These are phyloP conservation scores for Platichthys stellatus DNA, from an alignment of 2,113 vertebrate species.

Conservation along the genomic window DNA sequence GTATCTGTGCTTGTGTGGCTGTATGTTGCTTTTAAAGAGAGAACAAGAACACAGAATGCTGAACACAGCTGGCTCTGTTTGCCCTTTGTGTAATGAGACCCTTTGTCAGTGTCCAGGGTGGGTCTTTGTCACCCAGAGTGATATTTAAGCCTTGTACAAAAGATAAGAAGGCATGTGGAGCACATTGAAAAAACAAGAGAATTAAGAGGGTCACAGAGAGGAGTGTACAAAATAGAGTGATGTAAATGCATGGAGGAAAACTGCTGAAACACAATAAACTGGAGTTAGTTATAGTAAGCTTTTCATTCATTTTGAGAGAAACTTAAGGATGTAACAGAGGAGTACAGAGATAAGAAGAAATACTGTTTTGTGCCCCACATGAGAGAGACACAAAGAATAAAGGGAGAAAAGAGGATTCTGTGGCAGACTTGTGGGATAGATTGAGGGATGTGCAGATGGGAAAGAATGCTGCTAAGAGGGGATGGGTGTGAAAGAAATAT, in stretches of 20 bases:
- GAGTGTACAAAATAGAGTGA: neutral
- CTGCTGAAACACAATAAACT: neutral
- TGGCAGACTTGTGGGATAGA: neutral
- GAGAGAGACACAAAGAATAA: neutral
- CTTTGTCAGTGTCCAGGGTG: slow-evolving; percentile 60
- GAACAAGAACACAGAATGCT: neutral
- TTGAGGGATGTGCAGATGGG: neutral
- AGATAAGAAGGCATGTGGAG: slow-evolving; percentile 41
- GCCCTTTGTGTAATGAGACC: slow-evolving; percentile 73
- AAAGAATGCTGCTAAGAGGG: neutral
- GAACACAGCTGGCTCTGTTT: slow-evolving; percentile 63
- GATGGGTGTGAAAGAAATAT: neutral
- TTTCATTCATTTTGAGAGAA: slow-evolving; percentile 1
- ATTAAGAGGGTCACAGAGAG: neutral
- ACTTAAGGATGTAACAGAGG: neutral
- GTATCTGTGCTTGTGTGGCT: neutral
- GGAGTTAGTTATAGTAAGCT: neutral
- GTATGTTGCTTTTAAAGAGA: neutral
- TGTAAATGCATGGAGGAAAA: neutral
- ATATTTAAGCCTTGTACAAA: slow-evolving; percentile 68
- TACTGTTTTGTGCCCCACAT: neutral
- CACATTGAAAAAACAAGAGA: slow-evolving; percentile 20
- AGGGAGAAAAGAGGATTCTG: neutral
- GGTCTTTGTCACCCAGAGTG: slow-evolving; percentile 71
- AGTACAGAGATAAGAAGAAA: neutral